A percentile compares a stretch with the other conserved stretches of the same genome.
phyloP scores from a whole-genome alignment of 2,113 vertebrate genomes.

The Tricholaema leucomelas region DNA sequence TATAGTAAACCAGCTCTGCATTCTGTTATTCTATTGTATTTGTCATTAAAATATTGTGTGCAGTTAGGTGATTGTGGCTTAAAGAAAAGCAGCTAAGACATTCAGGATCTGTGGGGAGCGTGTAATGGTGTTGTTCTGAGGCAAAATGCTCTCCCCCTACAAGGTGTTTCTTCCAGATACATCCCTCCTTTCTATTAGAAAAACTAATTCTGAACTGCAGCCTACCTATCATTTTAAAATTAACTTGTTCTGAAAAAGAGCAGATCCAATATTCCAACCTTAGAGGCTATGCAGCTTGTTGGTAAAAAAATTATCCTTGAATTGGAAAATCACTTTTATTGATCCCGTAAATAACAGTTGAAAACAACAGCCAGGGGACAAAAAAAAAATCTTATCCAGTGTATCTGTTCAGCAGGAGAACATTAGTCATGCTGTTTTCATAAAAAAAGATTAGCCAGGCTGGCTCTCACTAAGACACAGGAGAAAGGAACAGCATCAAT shows the following conservation, averaged over 20 bases:
- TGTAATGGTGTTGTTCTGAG: background rate
- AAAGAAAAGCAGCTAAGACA: background rate
- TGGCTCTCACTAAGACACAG: background rate
- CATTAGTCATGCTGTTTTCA: conserved; percentile 28
- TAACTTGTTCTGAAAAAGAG: conserved; percentile 32
- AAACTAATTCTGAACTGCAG: conserved; percentile 17
- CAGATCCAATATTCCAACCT: background rate
- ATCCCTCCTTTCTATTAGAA: background rate
- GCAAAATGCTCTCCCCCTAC: background rate
- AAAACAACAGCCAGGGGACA: background rate
- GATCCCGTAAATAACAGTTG: conserved; percentile 57
- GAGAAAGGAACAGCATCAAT: background rate
- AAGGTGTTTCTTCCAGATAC: background rate
- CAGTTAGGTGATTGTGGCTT: background rate
- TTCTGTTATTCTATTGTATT: background rate
- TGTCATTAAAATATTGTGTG: background rate
- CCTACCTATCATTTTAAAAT: conserved; percentile 31
- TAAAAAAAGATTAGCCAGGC: conserved; percentile 3
- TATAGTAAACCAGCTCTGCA: background rate
- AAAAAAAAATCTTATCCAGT: background rate
- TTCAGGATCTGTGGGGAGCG: background rate
- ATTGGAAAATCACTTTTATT: conserved; percentile 64
- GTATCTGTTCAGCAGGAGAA: background rate
- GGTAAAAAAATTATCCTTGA: conserved; percentile 43
- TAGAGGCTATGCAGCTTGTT: background rate